Evolutionary conservation across 2,113 vertebrate species (phyloP), one percentile per base, ranked within the genome.

Genomic region (Uropsilus gracilis): DNA sequence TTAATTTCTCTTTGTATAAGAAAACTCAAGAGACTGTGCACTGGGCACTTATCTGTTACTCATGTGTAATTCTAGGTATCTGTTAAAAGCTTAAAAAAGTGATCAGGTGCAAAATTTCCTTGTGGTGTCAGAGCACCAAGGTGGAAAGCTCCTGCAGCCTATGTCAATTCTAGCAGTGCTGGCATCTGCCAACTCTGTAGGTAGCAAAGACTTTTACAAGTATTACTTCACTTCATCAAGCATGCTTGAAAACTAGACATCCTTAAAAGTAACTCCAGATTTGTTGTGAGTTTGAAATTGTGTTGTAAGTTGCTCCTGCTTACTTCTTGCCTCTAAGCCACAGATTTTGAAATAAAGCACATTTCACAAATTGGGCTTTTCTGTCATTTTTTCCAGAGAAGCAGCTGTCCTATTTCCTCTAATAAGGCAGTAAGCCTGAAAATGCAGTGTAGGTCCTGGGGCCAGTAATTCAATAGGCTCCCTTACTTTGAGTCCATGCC

Each of bases 331-430:
- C 76, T 12, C 39, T 50, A 76, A 96, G 75, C 69, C 59, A 26
- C 32, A 86, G 82, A 72, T 78, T 96, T 95, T 81, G 93, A 92
- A 94, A 95, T 81, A 96, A 81, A 97, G 89, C 86, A 89, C 93
- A 68, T 94, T 89, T 95, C 50, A 63, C 80, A 88, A 77, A 72
- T 77, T 82, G 83, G 89, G 42, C 69, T 95, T 90, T 92, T 59
- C 92, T 42, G 59, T 64, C 50, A 32, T 71, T 94, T 86, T 86
- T 92, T 92, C 83, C 90, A 75, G 86, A 69, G 55, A 94, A 95
- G 75, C 95, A 96, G 78, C 89, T 91, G 86, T 83, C 69, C 75
- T 81, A 39, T 89, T 96, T 96, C 89, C 80, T 94, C 64, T 95
- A 95, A 95, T 72, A 91, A 95, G 84, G 53, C 44, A 92, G 84